Evolutionary conservation across 2,113 vertebrate species (phyloP), one percentile per base, ranked within the genome.

Genomic region (Protobothrops flavoviridis): DNA sequence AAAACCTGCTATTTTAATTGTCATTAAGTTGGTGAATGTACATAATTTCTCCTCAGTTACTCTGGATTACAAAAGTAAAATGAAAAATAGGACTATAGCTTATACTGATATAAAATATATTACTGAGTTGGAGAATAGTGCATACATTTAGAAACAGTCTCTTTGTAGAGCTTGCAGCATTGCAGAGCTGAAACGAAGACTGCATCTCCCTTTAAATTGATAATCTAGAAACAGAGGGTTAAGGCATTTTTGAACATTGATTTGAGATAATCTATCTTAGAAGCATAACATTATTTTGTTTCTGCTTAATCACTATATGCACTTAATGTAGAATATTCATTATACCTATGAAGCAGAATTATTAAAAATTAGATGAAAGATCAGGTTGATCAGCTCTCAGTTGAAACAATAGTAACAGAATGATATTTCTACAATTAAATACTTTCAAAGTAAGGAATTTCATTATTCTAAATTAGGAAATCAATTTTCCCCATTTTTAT

Each of bases 1-100:
- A 94, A 96, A 96, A 95, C 94, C 94, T 96, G 96, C 96, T 96
- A 95, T 81, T 5, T 81, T 94, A 97, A 92, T 95, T 97, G 96
- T 93, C 95, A 96, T 85, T 0, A 74, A 69, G 94, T 92, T 94
- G 93, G 91, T 95, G 94, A 90, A 96, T 69, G 95, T 89, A 85
- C 53, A 52, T 52, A 89, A 52, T 17, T 6, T 85, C 26, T 53
- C 57, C 26, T 69, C 50, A n/a, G 9, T 21, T 1, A 1, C 3
- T 95, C 87, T 95, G 93, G 90, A 92, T 52, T 94, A 64, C 39
- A 94, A 94, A 95, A 94, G 92, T 92, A 90, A 94, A 93, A 13
- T 92, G 81, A 91, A 89, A 87, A 88, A 39, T 87, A 94, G 81
- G 48, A 29, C 85, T 69, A 50, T 48, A 61, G 69, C 26, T 92